Base-by-base conservation (phyloP, 2,113 vertebrate genomes). In the Abramis brama region DNA sequence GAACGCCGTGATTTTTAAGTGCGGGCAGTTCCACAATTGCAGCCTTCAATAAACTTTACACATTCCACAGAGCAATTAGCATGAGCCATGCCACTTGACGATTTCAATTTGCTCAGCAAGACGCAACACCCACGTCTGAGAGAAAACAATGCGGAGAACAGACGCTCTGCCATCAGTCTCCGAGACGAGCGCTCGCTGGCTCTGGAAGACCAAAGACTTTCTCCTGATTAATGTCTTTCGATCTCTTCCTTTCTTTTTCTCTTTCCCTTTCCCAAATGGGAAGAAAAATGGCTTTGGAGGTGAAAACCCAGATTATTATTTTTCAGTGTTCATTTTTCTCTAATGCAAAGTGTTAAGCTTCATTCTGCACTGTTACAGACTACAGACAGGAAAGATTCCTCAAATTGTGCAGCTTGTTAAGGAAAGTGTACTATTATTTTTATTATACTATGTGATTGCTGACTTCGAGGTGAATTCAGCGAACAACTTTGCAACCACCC, bases 61-160 rank as follows among this genome's bases (percentile, higher is more conserved):
- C 47, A 78, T 75, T 87, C 85, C 10, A 57, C 66, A 25, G 17
- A 86, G 85, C 64, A 88, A 86, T 89, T 82, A 89, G 77, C 84
- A 45, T 77, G 77, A 84, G 81, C 84, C 52, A 79, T 57, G 66
- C 78, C 74, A 86, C 85, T 77, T 79, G 82, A 76, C 71, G 45
- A 84, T 90, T 89, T 87, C 88, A 89, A 88, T 90, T 89, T 86
- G 77, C 86, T 83, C 70, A 74, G 79, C 85, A 55, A 90, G 81
- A 85, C 60, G 66, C 75, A 68, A 86, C 89, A 79, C 85, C 88
- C 79, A 87, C 81, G 64, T 85, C 62, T 66, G 43, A 85, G 87
- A 86, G 27, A 60, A 84, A 87, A 87, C 87, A 80, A 85, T 78
- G 30, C 81, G 62, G 76, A 78, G 45, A 71, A 86, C 81, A 64